Conservation (phyloP, 2,888 invertebrate genomes). For the Cosmorhoe ocellata region DNA sequence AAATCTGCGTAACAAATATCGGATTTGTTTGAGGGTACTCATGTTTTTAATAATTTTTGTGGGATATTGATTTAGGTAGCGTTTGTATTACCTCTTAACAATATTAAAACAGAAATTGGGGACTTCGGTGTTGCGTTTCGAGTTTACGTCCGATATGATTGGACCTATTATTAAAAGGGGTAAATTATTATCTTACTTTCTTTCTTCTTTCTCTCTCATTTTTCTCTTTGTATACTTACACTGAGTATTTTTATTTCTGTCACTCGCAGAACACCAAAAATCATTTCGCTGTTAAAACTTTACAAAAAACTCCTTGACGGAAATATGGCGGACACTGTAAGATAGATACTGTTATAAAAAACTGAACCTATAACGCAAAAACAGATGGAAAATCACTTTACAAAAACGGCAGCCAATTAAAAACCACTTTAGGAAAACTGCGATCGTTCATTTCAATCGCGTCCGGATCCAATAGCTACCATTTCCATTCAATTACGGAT, state of each 20-base stretch:
- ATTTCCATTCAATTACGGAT: conserved; percentile 33
- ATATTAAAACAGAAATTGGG: conserved; percentile 15
- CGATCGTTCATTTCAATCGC: conserved; percentile 13
- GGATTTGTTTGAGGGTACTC: conserved; percentile 45
- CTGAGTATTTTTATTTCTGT: too few species aligned
- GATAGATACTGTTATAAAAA: background rate
- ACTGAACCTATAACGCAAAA: conserved; percentile 1
- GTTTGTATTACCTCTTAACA: conserved; percentile 23
- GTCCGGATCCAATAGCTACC: conserved; percentile 16
- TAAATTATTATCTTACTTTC: too few species aligned
- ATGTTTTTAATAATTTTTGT: conserved; percentile 42
- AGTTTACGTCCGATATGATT: background rate
- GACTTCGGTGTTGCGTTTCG: background rate
- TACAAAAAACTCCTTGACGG: too few species aligned
- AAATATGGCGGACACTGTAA: too few species aligned
- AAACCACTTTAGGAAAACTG: conserved; percentile 22
- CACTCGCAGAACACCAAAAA: too few species aligned
- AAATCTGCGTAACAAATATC: conserved; percentile 71
- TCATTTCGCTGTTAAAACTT: too few species aligned
- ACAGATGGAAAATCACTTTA: background rate
- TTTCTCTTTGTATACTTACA: too few species aligned
- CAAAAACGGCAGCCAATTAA: conserved; percentile 8
- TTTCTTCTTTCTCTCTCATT: too few species aligned
- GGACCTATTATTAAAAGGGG: too few species aligned
- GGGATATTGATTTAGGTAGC: conserved; percentile 31